phyloP scores from a whole-genome alignment of 2,113 vertebrate species.

The Cranoglanis bouderius region DNA sequence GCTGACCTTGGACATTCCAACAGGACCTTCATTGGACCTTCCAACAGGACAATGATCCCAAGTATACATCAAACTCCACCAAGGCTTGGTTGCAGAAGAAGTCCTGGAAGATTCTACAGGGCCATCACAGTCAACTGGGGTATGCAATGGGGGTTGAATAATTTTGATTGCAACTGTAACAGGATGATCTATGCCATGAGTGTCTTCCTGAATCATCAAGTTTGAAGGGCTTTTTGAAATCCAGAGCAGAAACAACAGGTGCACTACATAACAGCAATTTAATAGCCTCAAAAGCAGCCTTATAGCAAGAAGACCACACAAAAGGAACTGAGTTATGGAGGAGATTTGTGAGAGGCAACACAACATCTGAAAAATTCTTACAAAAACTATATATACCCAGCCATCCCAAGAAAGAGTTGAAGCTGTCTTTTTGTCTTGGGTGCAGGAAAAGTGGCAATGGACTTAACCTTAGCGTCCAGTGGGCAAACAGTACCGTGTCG shows the following conservation, averaged over 20 bases:
- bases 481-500: background rate
- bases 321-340: background rate
- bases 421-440: background rate
- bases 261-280: background rate
- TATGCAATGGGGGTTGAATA: no score
- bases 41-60: no score
- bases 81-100: no score
- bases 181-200: no score
- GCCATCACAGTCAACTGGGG: no score
- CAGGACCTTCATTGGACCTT: no score
- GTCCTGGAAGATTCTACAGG: no score
- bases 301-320: background rate
- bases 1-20: no score
- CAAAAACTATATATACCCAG: background rate
- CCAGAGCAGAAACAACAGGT: background rate
- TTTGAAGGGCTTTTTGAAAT: background rate
- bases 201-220: no score
- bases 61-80: no score
- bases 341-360: background rate
- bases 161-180: no score
- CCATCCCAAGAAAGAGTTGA: background rate
- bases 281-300: background rate
- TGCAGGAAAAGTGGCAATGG: background rate
- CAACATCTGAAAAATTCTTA: constrained; percentile 1
- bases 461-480: background rate